Conservation (phyloP, 2,888 invertebrate species). For the Anaspis maculata region DNA sequence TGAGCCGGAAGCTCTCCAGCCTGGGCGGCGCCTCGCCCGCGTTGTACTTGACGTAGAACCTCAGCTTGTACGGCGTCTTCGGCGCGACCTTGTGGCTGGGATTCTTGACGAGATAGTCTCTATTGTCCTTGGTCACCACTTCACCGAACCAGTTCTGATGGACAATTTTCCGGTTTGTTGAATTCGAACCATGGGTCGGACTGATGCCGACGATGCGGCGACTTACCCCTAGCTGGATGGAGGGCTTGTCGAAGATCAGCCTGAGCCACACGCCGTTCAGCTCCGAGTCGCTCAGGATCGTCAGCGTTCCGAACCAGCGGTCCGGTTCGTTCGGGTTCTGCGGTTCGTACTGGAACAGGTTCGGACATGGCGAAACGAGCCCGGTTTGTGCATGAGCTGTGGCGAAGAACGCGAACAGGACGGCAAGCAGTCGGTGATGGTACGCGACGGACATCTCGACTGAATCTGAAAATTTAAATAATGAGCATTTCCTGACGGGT, state of each 20-base stretch:
- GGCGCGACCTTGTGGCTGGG: slow-evolving; percentile 49
- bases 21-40: slow-evolving; percentile 43
- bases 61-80: slow-evolving; percentile 46
- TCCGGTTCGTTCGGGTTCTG: slow-evolving; percentile 43
- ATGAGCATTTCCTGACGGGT: too few relatives aligned
- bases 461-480: too few relatives aligned
- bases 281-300: slow-evolving; percentile 46
- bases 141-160: slow-evolving; percentile 49
- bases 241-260: slow-evolving; percentile 42
- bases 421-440: too few relatives aligned
- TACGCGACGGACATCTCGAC: too few relatives aligned
- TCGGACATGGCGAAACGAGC: slow-evolving; percentile 55
- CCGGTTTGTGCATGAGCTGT: too few relatives aligned
- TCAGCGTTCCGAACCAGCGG: slow-evolving; percentile 54
- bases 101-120: slow-evolving; percentile 53
- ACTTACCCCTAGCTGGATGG: slow-evolving; percentile 26
- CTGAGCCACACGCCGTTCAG: slow-evolving; percentile 52
- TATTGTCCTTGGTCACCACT: slow-evolving; percentile 50
- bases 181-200: too few relatives aligned
- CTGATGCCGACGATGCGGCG: too few relatives aligned
- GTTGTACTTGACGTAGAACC: slow-evolving; percentile 54
- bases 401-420: too few relatives aligned
- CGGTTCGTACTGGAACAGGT: slow-evolving; percentile 50
- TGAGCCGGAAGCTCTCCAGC: slow-evolving; percentile 37
- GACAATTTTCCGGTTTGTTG: too few relatives aligned